These are phyloP conservation scores for Tenualosa ilisha DNA, from an alignment of 2,797 vertebrate genomes.

Conservation along the genomic window DNA sequence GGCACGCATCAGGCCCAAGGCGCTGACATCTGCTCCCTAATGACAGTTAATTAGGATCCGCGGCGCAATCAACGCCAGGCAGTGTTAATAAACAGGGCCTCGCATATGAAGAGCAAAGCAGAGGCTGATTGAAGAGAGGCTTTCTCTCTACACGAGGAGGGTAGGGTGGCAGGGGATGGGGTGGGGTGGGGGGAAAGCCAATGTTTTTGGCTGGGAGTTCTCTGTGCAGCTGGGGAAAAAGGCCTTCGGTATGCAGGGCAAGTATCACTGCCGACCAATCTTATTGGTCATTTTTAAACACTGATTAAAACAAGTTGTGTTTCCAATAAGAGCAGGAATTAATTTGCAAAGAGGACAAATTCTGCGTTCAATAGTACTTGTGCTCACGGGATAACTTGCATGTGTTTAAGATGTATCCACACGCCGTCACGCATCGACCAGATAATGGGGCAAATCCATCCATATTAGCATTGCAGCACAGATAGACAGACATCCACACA, in stretches of 20 bases:
- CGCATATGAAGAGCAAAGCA: conserved; percentile 27
- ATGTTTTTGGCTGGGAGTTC: not conserved
- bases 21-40: conserved; percentile 91
- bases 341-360: conserved; percentile 9
- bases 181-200: not conserved
- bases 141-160: not conserved
- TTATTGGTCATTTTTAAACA: not conserved
- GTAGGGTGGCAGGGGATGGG: not conserved
- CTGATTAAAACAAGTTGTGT: conserved; percentile 16
- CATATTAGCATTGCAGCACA: not conserved
- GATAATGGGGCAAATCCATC: not conserved
- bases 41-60: conserved; percentile 90
- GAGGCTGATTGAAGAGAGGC: not conserved
- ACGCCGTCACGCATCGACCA: conserved; percentile 2
- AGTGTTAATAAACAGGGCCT: conserved; percentile 73
- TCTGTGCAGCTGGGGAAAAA: not conserved
- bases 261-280: not conserved
- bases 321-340: not conserved
- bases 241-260: not conserved
- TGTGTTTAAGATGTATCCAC: conserved; percentile 13
- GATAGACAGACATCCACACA: not conserved
- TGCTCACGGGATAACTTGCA: not conserved
- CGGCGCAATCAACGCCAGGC: conserved; percentile 84
- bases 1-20: conserved; percentile 67
- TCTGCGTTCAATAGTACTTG: conserved; percentile 9